These are phyloP conservation scores for Ennomos erosarius DNA, from an alignment of 2,888 invertebrate species.

Conservation along the genomic window DNA sequence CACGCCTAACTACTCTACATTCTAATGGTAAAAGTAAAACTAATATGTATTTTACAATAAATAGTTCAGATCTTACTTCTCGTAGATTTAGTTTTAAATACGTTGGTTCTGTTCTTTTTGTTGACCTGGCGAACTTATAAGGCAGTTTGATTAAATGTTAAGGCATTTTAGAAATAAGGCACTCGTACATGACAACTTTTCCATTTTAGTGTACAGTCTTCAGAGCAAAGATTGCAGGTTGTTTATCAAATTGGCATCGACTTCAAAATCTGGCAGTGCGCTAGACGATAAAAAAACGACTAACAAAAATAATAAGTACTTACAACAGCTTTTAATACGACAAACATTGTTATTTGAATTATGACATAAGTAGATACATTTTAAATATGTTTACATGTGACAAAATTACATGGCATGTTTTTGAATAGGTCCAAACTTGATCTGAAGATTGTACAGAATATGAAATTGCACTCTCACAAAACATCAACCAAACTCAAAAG, in stretches of 20 bases:
- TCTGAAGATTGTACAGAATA: constrained; percentile 10
- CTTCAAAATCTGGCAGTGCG: too few relatives aligned
- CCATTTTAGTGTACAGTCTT: constrained; percentile 18
- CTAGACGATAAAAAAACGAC: too few relatives aligned
- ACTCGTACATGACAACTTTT: constrained; percentile 34
- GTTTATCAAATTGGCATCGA: background rate
- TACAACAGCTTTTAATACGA: too few relatives aligned
- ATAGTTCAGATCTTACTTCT: constrained; percentile 40
- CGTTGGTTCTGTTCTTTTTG: constrained; percentile 82
- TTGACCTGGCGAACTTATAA: constrained; percentile 76
- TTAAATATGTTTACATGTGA: too few relatives aligned
- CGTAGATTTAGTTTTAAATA: constrained; percentile 45
- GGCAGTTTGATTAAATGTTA: constrained; percentile 32
- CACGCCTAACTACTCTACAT: constrained; percentile 58
- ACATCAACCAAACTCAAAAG: constrained; percentile 13
- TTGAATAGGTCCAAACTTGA: background rate
- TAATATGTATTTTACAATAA: constrained; percentile 46
- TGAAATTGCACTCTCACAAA: constrained; percentile 9
- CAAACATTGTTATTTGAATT: too few relatives aligned
- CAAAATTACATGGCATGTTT: too few relatives aligned
- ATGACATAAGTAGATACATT: too few relatives aligned
- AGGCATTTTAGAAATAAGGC: constrained; percentile 48
- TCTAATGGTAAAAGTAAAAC: constrained; percentile 47
- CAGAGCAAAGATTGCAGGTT: background rate
- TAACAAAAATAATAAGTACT: too few relatives aligned